Evolutionary conservation across 2,888 invertebrate genomes (phyloP).

Genomic region (Allacma fusca): DNA sequence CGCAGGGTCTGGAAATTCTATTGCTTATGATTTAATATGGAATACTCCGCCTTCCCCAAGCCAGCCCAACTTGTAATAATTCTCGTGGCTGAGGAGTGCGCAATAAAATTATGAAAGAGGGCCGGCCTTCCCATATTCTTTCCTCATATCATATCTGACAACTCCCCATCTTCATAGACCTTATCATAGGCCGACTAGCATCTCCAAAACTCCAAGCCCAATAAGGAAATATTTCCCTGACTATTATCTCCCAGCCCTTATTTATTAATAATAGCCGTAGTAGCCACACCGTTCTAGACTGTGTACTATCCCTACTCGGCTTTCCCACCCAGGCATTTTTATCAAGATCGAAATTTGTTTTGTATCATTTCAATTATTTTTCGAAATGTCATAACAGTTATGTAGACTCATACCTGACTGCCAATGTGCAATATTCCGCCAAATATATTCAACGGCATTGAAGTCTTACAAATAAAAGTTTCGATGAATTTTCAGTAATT

Average conservation of each 20-base stretch:
- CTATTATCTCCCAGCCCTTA: not conserved
- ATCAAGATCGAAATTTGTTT: too few species aligned
- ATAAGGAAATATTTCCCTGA: not conserved
- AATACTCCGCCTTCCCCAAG: not conserved
- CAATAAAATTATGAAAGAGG: slow-evolving; percentile 22
- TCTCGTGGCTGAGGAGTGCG: not conserved
- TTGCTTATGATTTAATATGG: slow-evolving; percentile 24
- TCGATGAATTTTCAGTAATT: too few species aligned
- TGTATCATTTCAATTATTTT: too few species aligned
- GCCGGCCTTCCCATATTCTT: slow-evolving; percentile 6
- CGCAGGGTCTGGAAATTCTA: not conserved
- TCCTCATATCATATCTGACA: slow-evolving; percentile 22
- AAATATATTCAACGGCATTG: too few species aligned
- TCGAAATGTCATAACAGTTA: too few species aligned
- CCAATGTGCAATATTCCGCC: too few species aligned
- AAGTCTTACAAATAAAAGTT: too few species aligned
- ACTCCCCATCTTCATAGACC: not conserved
- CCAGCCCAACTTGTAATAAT: not conserved
- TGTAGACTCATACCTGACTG: too few species aligned
- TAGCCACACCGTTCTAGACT: too few species aligned
- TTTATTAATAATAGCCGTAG: not conserved
- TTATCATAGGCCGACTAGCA: slow-evolving; percentile 5
- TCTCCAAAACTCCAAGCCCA: too few species aligned
- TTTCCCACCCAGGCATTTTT: too few species aligned
- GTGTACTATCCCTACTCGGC: too few species aligned